Base-by-base conservation (phyloP, 2,113 vertebrate species). In the Archilochus colubris region DNA sequence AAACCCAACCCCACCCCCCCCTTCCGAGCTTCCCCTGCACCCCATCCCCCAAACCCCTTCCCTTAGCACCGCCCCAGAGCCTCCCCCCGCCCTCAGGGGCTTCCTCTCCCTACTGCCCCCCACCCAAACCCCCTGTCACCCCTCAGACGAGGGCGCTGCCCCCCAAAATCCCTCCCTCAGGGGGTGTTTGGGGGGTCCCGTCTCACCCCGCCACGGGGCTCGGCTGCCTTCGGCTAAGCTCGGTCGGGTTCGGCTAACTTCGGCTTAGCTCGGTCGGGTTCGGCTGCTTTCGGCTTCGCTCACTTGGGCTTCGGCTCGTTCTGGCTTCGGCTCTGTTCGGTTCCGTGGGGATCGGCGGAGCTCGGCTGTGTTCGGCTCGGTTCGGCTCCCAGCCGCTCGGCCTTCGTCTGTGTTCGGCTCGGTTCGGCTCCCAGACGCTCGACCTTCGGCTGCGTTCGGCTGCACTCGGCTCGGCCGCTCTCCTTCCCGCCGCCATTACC, bases 191-290 rank as follows among this genome's bases (percentile, higher is more conserved):
- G 25, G 82, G 72, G 64, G n/a, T 53, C n/a, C 50, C 50, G 8
- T 36, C 82, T 84, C 82, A 74, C 82, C 82, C 68, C 38, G 13
- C 2, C n/a, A 10, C 27, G 40, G 69, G 50, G 50, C 25, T 57
- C 51, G 70, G 50, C n/a, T 23, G 7, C 14, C 3, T 17, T 44
- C 27, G 18, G 67, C 44, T 44, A 11, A 19, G 15, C 12, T 64
- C 48, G 46, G 12, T 23, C n/a, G 7, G 2, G 1, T 7, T 58
- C 16, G 30, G 33, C 3, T 30, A 4, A 0, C 3, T 9, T 9
- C 5, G 10, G 7, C 6, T 63, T 30, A 31, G 10, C 6, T 63
- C 64, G 44, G 21, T 20, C 24, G 2, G 4, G 19, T 14, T 25
- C 46, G 18, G 19, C 6, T 4, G 2, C 2, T 8, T 30, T 17